Percentiles rank a stretch among this genome's conserved stretches.
Conservation (phyloP, 2,797 vertebrate genomes). For the Chelonia mydas region DNA sequence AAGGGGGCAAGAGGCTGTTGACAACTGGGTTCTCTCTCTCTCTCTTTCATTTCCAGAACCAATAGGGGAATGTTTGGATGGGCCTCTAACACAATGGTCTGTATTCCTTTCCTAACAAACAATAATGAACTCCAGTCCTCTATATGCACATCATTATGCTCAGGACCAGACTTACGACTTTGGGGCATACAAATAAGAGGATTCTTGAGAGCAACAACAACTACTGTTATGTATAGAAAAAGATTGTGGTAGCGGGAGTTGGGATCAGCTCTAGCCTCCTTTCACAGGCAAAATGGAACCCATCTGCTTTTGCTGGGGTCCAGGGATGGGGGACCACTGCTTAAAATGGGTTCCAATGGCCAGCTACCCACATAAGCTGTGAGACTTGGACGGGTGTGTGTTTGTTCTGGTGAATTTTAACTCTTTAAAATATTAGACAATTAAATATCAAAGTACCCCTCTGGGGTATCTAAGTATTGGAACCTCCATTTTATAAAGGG, state of each 20-base stretch:
- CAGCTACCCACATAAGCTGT: neutral
- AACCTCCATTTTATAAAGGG: neutral
- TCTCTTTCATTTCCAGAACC: neutral
- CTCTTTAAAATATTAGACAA: neutral
- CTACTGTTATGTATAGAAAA: neutral
- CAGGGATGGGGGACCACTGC: neutral
- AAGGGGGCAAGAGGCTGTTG: neutral
- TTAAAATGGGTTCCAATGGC: neutral
- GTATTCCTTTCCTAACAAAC: neutral
- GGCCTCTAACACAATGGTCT: neutral
- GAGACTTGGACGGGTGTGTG: neutral
- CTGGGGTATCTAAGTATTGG: neutral
- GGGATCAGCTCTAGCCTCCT: neutral
- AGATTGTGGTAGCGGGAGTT: neutral
- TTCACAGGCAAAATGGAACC: neutral
- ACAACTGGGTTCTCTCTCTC: neutral
- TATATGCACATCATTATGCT: neutral
- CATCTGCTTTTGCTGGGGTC: constrained; percentile 14
- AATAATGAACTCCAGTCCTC: neutral
- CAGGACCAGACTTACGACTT: neutral
- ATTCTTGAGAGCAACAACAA: neutral
- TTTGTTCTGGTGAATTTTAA: neutral
- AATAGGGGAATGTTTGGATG: neutral
- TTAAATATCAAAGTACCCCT: neutral
- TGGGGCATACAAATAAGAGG: neutral